Evolutionary conservation across 2,797 vertebrate genomes (phyloP).

Genomic region (Cyclura pinguis): DNA sequence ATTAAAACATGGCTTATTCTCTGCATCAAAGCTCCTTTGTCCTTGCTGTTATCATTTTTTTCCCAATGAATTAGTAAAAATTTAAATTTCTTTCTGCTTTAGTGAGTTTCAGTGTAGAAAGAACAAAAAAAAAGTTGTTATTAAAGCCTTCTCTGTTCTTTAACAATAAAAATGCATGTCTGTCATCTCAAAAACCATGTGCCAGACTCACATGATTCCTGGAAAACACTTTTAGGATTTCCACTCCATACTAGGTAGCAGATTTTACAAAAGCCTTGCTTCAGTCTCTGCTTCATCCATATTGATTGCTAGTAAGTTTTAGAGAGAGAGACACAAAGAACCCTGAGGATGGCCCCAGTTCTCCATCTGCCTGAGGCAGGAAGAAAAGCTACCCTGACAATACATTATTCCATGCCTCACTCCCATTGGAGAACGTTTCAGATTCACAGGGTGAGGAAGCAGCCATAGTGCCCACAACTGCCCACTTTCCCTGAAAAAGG

Average conservation of each 20-base stretch:
- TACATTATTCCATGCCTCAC: too few relatives aligned
- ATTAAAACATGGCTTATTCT: conserved; percentile 73
- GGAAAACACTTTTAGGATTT: conserved; percentile 73
- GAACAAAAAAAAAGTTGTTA: conserved; percentile 76
- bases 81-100: conserved; percentile 73
- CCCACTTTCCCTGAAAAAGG: too few relatives aligned
- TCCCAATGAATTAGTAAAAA: conserved; percentile 71
- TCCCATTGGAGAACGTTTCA: too few relatives aligned
- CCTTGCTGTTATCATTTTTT: conserved; percentile 68
- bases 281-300: conserved; percentile 71
- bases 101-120: conserved; percentile 63
- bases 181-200: conserved; percentile 72
- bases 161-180: conserved; percentile 70
- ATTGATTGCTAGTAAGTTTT: conserved; percentile 73
- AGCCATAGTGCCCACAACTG: too few relatives aligned
- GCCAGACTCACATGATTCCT: conserved; percentile 71
- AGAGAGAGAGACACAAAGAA: conserved; percentile 8
- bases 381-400: too few relatives aligned
- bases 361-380: too few relatives aligned
- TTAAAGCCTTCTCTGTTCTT: conserved; percentile 74
- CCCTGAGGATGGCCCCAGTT: neutral
- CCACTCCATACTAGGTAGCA: conserved; percentile 73
- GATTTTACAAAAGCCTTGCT: conserved; percentile 74
- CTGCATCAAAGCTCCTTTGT: conserved; percentile 67
- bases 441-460: too few relatives aligned